Evolutionary conservation across 2,113 vertebrate species (phyloP).

Genomic region (Naja naja): DNA sequence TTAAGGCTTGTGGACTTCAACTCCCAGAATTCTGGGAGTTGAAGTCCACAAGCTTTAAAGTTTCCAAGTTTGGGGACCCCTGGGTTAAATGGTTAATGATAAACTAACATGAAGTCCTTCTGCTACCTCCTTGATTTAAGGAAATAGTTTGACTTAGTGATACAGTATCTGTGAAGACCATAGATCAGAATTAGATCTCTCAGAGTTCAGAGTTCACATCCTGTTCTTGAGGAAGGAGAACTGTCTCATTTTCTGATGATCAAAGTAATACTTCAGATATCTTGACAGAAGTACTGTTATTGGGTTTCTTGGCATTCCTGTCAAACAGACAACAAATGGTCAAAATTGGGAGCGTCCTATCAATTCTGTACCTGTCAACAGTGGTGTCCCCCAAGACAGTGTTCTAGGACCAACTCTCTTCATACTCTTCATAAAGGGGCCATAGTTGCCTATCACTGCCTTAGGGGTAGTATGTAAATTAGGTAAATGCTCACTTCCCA

Average conservation of each 20-base stretch:
- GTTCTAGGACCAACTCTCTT: no score
- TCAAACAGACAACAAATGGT: no score
- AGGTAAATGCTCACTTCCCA: neutral
- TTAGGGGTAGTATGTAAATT: neutral
- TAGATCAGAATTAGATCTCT: neutral
- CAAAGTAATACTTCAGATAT: neutral
- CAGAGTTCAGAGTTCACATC: neutral
- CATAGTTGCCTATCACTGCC: no score
- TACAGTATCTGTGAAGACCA: neutral
- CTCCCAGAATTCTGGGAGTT: no score
- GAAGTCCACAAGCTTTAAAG: no score
- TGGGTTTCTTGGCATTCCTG: no score
- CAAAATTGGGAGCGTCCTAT: no score
- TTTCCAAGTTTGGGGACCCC: no score
- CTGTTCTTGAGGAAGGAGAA: neutral
- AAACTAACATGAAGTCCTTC: neutral
- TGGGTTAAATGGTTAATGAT: slow-evolving; percentile 12
- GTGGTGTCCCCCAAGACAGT: no score
- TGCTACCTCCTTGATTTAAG: neutral
- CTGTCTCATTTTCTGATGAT: neutral
- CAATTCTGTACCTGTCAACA: no score
- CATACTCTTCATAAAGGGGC: no score
- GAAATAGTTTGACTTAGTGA: neutral
- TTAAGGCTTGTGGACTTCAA: no score
- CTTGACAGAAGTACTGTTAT: neutral